A percentile compares a stretch with the other conserved stretches of the same genome.
phyloP scores from a whole-genome alignment of 2,888 invertebrate genomes.

The Auanema freiburgensis region DNA sequence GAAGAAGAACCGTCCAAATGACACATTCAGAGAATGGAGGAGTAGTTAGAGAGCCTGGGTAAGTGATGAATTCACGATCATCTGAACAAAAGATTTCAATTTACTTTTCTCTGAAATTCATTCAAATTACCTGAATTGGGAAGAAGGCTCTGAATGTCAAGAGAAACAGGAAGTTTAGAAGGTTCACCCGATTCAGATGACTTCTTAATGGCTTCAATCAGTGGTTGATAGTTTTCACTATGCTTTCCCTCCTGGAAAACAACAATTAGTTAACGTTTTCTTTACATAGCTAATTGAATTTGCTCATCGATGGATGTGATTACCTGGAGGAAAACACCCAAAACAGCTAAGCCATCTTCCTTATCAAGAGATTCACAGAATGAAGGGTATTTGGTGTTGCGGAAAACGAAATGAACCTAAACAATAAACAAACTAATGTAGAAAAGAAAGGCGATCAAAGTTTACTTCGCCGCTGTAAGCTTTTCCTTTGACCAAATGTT shows the following conservation, averaged over 20 bases:
- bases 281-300: slow-evolving; percentile 4
- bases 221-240: slow-evolving; percentile 39
- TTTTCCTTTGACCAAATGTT: slow-evolving; percentile 56
- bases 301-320: slow-evolving; percentile 6
- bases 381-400: slow-evolving; percentile 52
- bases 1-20: slow-evolving; percentile 65
- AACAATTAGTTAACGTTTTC: slow-evolving; percentile 9
- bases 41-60: slow-evolving; percentile 65
- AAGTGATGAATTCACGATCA: slow-evolving; percentile 64
- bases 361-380: slow-evolving; percentile 50
- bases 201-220: slow-evolving; percentile 42
- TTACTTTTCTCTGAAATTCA: not conserved
- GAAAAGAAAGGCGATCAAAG: not conserved
- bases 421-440: not conserved
- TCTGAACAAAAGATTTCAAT: slow-evolving; percentile 25
- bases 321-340: slow-evolving; percentile 58
- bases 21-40: slow-evolving; percentile 65
- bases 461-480: slow-evolving; percentile 45
- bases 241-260: slow-evolving; percentile 39
- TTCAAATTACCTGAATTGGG: not conserved
- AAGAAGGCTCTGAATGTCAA: too few species aligned
- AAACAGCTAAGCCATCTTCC: slow-evolving; percentile 56
- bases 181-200: slow-evolving; percentile 18
- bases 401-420: slow-evolving; percentile 61
- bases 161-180: too few species aligned